Evolutionary conservation across 2,888 invertebrate genomes (phyloP).

Genomic region (Lithophane ornitopus): DNA sequence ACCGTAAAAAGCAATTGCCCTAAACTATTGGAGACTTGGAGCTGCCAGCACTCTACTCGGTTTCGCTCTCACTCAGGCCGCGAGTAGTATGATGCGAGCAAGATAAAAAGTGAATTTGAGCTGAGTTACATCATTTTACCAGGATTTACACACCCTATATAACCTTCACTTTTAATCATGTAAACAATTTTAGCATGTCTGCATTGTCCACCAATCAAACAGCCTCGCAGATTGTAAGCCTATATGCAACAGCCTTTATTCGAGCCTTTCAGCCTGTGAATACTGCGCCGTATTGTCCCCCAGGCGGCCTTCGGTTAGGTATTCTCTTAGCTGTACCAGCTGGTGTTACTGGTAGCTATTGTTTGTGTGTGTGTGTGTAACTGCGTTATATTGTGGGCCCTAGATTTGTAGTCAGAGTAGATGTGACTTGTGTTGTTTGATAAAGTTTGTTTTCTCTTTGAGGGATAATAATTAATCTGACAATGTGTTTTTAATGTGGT

Average conservation of each 20-base stretch:
- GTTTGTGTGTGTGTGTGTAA: neutral
- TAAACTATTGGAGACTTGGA: too few species aligned
- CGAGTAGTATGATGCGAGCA: too few species aligned
- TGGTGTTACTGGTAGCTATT: neutral
- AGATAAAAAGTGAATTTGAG: too few species aligned
- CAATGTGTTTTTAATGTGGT: too few species aligned
- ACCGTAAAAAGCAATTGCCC: too few species aligned
- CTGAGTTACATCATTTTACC: too few species aligned
- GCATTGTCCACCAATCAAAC: neutral
- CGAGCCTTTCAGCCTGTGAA: conserved; percentile 24
- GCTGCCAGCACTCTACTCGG: too few species aligned
- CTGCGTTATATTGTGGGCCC: conserved; percentile 2
- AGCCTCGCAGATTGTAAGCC: neutral
- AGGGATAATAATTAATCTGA: neutral
- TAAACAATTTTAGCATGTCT: neutral
- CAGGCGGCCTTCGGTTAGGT: conserved; percentile 14
- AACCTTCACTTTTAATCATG: neutral
- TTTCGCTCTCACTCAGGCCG: too few species aligned
- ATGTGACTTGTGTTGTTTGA: neutral
- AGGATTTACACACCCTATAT: neutral
- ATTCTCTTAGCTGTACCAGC: conserved; percentile 28
- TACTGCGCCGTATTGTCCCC: conserved; percentile 32
- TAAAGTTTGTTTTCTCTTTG: neutral
- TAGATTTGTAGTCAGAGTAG: conserved; percentile 8
- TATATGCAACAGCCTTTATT: conserved; percentile 17